Conservation (phyloP, 2,113 vertebrate genomes). For the Amazona guildingii region DNA sequence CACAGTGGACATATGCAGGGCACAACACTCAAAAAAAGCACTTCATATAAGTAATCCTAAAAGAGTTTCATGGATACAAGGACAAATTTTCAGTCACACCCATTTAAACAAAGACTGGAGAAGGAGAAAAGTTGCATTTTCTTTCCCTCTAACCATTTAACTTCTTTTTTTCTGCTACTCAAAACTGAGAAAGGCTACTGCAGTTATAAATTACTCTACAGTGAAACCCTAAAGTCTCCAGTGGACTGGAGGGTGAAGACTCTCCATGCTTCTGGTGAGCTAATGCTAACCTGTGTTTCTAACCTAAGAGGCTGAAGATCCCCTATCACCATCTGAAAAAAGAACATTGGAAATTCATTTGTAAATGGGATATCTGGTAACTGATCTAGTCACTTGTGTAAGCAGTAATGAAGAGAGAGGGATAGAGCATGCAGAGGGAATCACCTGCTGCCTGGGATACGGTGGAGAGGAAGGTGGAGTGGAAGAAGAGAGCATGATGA, state of each 20-base stretch:
- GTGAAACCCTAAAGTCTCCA: neutral
- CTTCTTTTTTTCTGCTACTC: neutral
- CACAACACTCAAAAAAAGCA: neutral
- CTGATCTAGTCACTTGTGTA: neutral
- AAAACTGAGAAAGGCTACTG: neutral
- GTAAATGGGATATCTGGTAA: neutral
- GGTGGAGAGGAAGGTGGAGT: conserved; percentile 80
- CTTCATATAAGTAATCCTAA: neutral
- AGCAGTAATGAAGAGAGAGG: conserved; percentile 33
- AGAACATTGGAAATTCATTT: neutral
- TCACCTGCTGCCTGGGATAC: conserved; percentile 87
- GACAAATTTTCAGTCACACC: neutral
- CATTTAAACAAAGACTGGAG: neutral
- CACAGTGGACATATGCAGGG: neutral
- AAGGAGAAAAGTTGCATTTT: neutral
- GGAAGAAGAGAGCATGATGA: conserved; percentile 90
- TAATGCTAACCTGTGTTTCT: neutral
- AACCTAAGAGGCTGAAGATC: neutral
- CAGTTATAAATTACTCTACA: neutral
- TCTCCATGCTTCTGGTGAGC: neutral
- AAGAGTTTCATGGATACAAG: neutral
- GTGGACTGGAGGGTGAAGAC: neutral
- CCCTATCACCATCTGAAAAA: neutral
- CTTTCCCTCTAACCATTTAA: neutral
- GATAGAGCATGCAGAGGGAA: conserved; percentile 70